Evolutionary conservation across 2,888 invertebrate species (phyloP).

Genomic region (Microctonus brassicae): DNA sequence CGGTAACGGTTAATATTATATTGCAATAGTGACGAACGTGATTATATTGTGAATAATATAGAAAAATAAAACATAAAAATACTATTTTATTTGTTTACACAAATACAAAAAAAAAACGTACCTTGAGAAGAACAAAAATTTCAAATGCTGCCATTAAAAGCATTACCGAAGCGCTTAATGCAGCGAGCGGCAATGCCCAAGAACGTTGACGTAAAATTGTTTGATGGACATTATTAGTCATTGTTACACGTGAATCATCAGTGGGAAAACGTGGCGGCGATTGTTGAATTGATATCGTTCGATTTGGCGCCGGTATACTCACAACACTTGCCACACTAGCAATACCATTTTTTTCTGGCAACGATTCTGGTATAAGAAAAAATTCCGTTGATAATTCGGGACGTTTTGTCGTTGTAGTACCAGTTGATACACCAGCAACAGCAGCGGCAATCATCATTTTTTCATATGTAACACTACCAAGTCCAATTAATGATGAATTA

Average conservation of each 20-base stretch:
- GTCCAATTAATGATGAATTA: slow-evolving; percentile 62
- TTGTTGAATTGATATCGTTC: slow-evolving; percentile 61
- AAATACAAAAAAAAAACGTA: slow-evolving; percentile 40
- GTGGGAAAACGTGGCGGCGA: slow-evolving; percentile 58
- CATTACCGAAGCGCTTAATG: slow-evolving; percentile 87
- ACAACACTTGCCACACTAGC: slow-evolving; percentile 61
- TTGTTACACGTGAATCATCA: slow-evolving; percentile 48
- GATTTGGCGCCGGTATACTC: slow-evolving; percentile 64
- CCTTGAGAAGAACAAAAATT: slow-evolving; percentile 85
- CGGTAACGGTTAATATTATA: slow-evolving; percentile 38
- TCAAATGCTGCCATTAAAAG: slow-evolving; percentile 89
- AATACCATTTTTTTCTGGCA: slow-evolving; percentile 48
- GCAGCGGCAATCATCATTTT: slow-evolving; percentile 64
- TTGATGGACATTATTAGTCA: slow-evolving; percentile 57
- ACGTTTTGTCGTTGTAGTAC: slow-evolving; percentile 68
- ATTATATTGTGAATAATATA: background rate
- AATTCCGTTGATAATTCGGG: slow-evolving; percentile 88
- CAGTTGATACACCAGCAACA: slow-evolving; percentile 55
- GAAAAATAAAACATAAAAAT: background rate
- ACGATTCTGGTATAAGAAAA: slow-evolving; percentile 78
- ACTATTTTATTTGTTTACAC: too few species aligned
- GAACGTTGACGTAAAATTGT: slow-evolving; percentile 79
- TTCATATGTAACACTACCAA: slow-evolving; percentile 47
- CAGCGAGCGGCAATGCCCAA: slow-evolving; percentile 92
- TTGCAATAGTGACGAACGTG: background rate